Evolutionary conservation across 2,797 vertebrate species (phyloP), one percentile per base, ranked within the genome.

Genomic region (Nannoperca obscura): DNA sequence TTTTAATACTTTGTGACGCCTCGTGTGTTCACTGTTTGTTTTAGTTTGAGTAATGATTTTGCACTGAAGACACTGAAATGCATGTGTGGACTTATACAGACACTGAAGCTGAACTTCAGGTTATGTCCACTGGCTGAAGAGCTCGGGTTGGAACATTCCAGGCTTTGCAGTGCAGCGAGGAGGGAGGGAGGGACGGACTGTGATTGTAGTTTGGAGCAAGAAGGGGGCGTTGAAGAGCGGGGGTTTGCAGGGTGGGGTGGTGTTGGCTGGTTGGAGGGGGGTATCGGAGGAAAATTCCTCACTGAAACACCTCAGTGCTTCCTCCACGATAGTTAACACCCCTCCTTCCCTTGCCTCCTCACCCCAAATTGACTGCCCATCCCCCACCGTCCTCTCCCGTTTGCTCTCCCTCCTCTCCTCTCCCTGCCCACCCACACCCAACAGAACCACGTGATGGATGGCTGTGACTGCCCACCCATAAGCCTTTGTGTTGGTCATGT

Each of bases 401-500:
- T 75, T 34, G 9, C 74, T 75, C 81, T 80, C 78, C 63, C 74
- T 90, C 78, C 63, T 32, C 32, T 32, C 87, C 82, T 77, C 79
- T 80, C 53, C 59, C 86, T 86, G 73, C 90, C 67, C 88, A 85
- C 84, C 90, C 91, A 90, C 90, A 91, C 83, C 92, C 90, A 91
- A 65, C 86, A 71, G 71, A 83, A 85, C 91, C 92, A 94, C 82
- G 90, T 95, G 94, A 96, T 92, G 89, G 89, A 93, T 93, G 89
- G 91, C 83, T 91, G 90, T 81, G 90, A 89, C 93, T 92, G 92
- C 93, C 94, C 93, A 93, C 94, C 93, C 91, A 91, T 84, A 91
- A 93, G 89, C 87, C 91, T 93, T 94, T 95, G 95, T 95, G 90
- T 91, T 64, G 85, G 89, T 95, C 95, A 96, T 92, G 93, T 96